Percentiles rank a stretch among this genome's conserved stretches.
Evolutionary conservation across 2,113 vertebrate genomes (phyloP).

Genomic region (Casuarius casuarius): DNA sequence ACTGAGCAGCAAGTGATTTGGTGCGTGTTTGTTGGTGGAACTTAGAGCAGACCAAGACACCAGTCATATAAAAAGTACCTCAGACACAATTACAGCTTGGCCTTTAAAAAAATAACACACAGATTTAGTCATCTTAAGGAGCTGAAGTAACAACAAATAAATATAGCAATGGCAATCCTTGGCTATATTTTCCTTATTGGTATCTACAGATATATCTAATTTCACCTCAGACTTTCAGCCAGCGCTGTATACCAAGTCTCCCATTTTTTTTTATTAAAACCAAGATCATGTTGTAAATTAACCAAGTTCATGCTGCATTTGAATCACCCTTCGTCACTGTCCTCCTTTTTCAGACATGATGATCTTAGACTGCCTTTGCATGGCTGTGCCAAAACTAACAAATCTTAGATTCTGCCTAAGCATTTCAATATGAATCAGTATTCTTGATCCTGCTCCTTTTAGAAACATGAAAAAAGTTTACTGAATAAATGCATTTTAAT

Average conservation of each 20-base stretch:
- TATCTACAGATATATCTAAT: neutral
- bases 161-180: neutral
- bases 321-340: neutral
- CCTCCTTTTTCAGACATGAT: constrained; percentile 1
- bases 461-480: constrained; percentile 6
- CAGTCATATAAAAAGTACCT: neutral
- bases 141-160: neutral
- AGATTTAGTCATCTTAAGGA: neutral
- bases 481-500: neutral
- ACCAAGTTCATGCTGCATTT: neutral
- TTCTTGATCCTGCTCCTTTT: neutral
- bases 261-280: neutral
- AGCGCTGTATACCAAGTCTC: neutral
- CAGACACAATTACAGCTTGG: neutral
- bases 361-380: neutral
- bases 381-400: constrained; percentile 32
- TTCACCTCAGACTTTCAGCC: neutral
- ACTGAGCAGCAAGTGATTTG: constrained; percentile 4
- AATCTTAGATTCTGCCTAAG: constrained; percentile 1
- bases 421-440: neutral
- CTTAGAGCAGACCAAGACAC: neutral
- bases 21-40: neutral
- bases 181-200: neutral
- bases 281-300: neutral
- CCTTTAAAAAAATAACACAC: neutral